Evolutionary conservation across 2,113 vertebrate species (phyloP).

Genomic region (Eublepharis macularius): DNA sequence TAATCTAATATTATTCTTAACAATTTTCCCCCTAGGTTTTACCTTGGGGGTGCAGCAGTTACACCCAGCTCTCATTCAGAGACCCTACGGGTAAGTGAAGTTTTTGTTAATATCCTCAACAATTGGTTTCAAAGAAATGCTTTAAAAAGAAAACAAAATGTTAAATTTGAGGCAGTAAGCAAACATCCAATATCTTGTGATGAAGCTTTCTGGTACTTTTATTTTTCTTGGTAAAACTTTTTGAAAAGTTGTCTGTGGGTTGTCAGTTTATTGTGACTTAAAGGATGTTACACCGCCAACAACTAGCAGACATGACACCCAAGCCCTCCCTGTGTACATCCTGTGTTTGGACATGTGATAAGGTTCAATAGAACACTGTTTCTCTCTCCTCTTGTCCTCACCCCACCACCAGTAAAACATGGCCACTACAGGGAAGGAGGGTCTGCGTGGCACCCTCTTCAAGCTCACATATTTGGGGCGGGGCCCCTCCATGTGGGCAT

Average conservation of each 20-base stretch:
- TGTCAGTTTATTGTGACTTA: constrained; percentile 54
- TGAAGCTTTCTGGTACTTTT: constrained; percentile 21
- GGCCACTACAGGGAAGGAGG: neutral
- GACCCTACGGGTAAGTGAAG: constrained; percentile 92
- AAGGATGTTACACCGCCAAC: constrained; percentile 39
- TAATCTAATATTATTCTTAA: constrained; percentile 30
- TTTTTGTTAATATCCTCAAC: constrained; percentile 7
- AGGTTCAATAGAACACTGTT: neutral
- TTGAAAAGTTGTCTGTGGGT: constrained; percentile 37
- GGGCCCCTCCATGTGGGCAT: neutral
- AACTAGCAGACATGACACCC: constrained; percentile 40
- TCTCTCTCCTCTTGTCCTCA: no score
- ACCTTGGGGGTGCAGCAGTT: constrained; percentile 93
- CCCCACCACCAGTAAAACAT: no score
- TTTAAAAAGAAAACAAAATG: neutral
- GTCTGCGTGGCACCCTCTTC: no score
- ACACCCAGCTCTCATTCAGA: constrained; percentile 93
- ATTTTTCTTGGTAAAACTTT: constrained; percentile 39
- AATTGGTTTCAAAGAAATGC: constrained; percentile 31
- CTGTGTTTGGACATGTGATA: constrained; percentile 32
- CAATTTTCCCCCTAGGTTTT: constrained; percentile 79
- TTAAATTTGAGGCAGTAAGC: constrained; percentile 5
- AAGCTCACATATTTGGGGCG: neutral
- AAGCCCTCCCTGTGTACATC: neutral
- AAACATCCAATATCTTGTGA: constrained; percentile 39